Conservation (phyloP, 1,140 invertebrate genomes). For the Platyscapa corneri region DNA sequence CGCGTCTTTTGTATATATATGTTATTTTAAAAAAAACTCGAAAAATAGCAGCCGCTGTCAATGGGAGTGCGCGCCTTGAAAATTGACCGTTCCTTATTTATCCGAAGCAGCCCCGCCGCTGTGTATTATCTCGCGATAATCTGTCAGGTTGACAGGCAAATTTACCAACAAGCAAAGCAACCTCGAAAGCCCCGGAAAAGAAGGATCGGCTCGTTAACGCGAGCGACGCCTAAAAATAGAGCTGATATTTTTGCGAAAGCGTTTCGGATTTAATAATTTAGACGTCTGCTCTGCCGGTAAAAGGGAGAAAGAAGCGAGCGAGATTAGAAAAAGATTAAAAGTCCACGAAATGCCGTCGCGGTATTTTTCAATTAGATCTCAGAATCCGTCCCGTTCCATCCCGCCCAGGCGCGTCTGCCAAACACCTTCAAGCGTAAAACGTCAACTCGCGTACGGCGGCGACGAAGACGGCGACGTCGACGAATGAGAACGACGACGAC, state of each 20-base stretch:
- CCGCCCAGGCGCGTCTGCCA: constrained; percentile 32
- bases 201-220: constrained; percentile 2
- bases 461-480: background rate
- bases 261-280: constrained; percentile 37
- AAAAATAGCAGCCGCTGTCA: too few relatives aligned
- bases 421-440: constrained; percentile 49
- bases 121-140: background rate
- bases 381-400: constrained; percentile 24
- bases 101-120: too few relatives aligned
- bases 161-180: background rate
- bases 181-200: background rate
- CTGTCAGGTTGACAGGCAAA: background rate
- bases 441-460: constrained; percentile 28
- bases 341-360: constrained; percentile 40
- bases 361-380: constrained; percentile 53
- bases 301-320: background rate
- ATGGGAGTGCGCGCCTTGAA: too few relatives aligned
- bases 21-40: background rate
- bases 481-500: background rate
- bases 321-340: constrained; percentile 53
- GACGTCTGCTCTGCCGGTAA: background rate
- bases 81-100: too few relatives aligned
- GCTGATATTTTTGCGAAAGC: constrained; percentile 20
- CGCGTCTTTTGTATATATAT: too few relatives aligned
- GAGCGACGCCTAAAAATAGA: constrained; percentile 3